Evolutionary conservation across 2,888 invertebrate genomes (phyloP), one percentile per base, ranked within the genome.

Genomic region (Diadegma fenestrale): DNA sequence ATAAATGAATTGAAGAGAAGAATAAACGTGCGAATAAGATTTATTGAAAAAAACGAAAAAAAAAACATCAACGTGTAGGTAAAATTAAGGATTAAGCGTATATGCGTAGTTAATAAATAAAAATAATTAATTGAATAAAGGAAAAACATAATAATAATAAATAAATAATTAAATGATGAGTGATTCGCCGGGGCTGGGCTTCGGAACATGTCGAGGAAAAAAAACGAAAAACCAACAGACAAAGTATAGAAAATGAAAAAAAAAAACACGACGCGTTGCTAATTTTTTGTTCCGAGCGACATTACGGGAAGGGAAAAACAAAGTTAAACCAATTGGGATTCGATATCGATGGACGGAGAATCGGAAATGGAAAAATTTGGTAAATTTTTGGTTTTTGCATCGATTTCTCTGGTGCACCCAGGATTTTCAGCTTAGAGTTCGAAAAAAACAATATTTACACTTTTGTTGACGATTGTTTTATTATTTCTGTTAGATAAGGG

Each of bases 181-280:
- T 78, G 75, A 88, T 88, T 91, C 88, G 90, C 91, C 89, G 91
- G 88, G 91, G 92, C 92, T 93, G 93, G 93, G 92, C 92, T 93
- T 93, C 90, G 91, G 91, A 91, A 91, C 91, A 89, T 90, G 87
- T 82, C 82, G 84, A 87, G 66, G 81, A 54, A 69, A 14, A 37
- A 14, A 68, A 33, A 33, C n/a, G n/a, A 7, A 22, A 33, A 63
- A 61, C 71, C 33, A 79, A 51, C 41, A 45, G 79, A 51, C 45
- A 54, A 76, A 71, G n/a, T n/a, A n/a, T n/a, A n/a, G n/a, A 71
- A 68, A 61, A n/a, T 64, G 19, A 43, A 71, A 82, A 63, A 82
- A 78, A 30, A 22, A 80, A 71, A 1, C 2, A 76, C 30, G 51
- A 86, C 63, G 80, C 61, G 54, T 75, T 41, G 85, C 66, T 63